Evolutionary conservation across 30 jellyfish, hydroid and myxozoan species (phyloP).

Genomic region (Aurelia sp.): DNA sequence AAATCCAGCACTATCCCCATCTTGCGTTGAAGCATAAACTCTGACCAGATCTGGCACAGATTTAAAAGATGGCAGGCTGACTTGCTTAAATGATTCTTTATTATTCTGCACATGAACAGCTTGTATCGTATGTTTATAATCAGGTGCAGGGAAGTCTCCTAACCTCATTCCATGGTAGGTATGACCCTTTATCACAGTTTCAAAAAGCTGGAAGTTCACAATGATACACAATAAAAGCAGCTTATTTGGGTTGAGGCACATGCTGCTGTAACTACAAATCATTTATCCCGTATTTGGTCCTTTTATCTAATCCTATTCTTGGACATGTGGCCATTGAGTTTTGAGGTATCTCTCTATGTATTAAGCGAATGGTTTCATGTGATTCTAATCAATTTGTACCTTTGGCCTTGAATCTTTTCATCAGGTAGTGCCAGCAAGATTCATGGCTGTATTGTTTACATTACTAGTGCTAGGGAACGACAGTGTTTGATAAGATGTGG

Average conservation of each 20-base stretch:
- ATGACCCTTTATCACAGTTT: background rate
- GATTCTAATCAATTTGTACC: too few relatives aligned
- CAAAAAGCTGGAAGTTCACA: background rate
- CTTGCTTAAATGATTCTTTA: constrained; percentile 54
- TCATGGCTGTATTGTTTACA: too few relatives aligned
- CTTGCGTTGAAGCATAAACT: constrained; percentile 80
- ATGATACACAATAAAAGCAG: background rate
- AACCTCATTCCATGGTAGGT: constrained; percentile 70
- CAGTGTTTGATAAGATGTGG: too few relatives aligned
- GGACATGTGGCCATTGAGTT: too few relatives aligned
- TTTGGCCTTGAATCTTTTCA: too few relatives aligned
- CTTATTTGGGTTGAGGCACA: background rate
- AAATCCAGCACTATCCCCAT: constrained; percentile 92
- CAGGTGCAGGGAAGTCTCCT: constrained; percentile 96
- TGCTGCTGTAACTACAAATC: background rate
- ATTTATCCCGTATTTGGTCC: too few relatives aligned
- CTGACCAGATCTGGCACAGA: constrained; percentile 83
- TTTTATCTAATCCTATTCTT: too few relatives aligned
- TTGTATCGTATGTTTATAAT: constrained; percentile 49
- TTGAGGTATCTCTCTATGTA: too few relatives aligned
- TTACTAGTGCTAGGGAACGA: too few relatives aligned
- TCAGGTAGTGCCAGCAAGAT: too few relatives aligned
- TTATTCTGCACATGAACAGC: constrained; percentile 56
- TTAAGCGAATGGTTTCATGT: too few relatives aligned
- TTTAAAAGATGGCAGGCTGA: constrained; percentile 66